Evolutionary conservation across 2,797 vertebrate genomes (phyloP), one percentile per base, ranked within the genome.

Genomic region (Sebastes matsubarae): DNA sequence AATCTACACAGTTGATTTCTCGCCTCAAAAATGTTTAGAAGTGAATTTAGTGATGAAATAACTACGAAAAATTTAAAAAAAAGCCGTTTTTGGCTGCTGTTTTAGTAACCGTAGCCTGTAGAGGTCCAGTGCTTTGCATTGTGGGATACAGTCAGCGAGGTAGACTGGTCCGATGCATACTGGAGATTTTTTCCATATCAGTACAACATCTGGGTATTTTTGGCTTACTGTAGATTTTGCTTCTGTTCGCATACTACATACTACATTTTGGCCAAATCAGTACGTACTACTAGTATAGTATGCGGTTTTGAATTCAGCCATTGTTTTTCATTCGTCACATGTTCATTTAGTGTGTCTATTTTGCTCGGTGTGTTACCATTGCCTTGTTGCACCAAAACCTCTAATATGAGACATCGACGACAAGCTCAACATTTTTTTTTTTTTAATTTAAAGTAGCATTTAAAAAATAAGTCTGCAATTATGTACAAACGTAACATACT

Each of bases 151-250:
- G 34, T 36, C 2, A 11, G 34, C 34, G 34, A 36, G 34, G 34
- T 36, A 36, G 34, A 36, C 34, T 36, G 34, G 11, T 36, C 34
- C 34, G 0, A 12, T 36, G 34, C 34, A 36, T 36, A 13, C 34
- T 36, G 34, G 34, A 36, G 12, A 36, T 36, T 36, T 36, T 36
- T 36, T 36, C 11, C 34, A 36, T 0, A 36, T 36, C 11, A 36
- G 34, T 36, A 36, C 0, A 0, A 36, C 34, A 36, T 36, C 34
- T 0, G 34, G 34, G 34, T 36, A 36, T 0, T 0, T 13, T 36
- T 13, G 34, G 34, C 11, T 0, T 36, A 12, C 11, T 36, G 4
- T 12, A 36, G 34, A 36, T 36, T 36, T 36, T 36, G 0, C 32
- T 34, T 34, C 0, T 34, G 34, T 36, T 36, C 11, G 0, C 34